Evolutionary conservation across 2,888 invertebrate species (phyloP), one percentile per base, ranked within the genome.

Genomic region (Drosophila pullipes): DNA sequence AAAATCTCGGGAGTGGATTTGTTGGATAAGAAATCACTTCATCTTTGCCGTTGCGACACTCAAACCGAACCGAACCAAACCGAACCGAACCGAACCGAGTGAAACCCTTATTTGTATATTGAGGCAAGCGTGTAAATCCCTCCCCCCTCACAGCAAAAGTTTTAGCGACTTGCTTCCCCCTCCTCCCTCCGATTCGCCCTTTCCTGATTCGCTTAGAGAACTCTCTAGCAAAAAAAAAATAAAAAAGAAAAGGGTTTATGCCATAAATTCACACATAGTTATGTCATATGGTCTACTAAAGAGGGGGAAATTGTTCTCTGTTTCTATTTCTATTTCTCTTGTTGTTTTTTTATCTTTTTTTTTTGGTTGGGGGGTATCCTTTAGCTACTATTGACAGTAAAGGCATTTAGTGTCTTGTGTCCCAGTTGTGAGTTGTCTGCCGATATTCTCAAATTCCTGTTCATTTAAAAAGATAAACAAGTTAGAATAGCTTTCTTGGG

Each of bases 191-290:
- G 25, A 4, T 1, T 31, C 76, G 74, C 62, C 72, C 62, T 50
- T 71, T 70, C 80, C 78, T 87, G 90, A 86, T 86, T 86, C 85
- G 89, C 74, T 83, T 81, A 86, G 72, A 83, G 72, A 71, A 54
- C 69, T 47, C 25, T 6, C 25, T 39, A 41, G 53, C 76, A 90
- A 85, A 85, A 41, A 52, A 50, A 22, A 52, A 25, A 31, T 31
- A 31, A 31, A 55, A 30, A 10, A 31, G 54, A 84, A 91, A 91
- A 87, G 88, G 91, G 92, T 87, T 91, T 78, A 85, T 75, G 76
- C 84, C 85, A 89, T 89, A 87, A 86, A 91, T 91, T 92, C 90
- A 82, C 91, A 92, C 91, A 88, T 90, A 74, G 83, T 91, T 90
- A 85, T 84, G 85, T 88, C 86, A 89, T 81, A 79, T 91, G 89